These are phyloP conservation scores for Octopus sinensis DNA, from an alignment of 1,140 invertebrate genomes.

Conservation along the genomic window DNA sequence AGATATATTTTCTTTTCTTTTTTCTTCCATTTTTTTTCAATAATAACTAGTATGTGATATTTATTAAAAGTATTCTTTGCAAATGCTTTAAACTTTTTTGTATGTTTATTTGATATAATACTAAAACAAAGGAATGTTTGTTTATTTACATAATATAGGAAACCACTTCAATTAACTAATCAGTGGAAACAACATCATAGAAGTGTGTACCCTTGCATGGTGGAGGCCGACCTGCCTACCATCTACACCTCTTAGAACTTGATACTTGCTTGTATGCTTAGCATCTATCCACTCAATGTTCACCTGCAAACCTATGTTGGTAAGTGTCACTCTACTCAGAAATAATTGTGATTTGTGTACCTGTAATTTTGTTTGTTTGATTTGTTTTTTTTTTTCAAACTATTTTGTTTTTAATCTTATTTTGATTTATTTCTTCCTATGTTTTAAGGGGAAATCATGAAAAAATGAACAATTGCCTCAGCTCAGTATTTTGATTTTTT, in stretches of 20 bases:
- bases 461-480: too few relatives aligned
- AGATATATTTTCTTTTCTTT: too few relatives aligned
- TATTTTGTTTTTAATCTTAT: too few relatives aligned
- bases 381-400: too few relatives aligned
- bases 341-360: background rate
- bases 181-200: background rate
- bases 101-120: too few relatives aligned
- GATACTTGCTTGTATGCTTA: constrained; percentile 6
- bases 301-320: constrained; percentile 14
- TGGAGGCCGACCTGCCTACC: background rate
- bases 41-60: too few relatives aligned
- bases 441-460: too few relatives aligned
- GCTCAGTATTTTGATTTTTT: background rate
- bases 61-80: too few relatives aligned
- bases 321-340: background rate
- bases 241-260: background rate
- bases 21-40: too few relatives aligned
- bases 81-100: too few relatives aligned
- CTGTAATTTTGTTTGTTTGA: background rate
- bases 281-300: constrained; percentile 9
- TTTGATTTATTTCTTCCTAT: too few relatives aligned
- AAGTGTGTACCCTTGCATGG: constrained; percentile 1
- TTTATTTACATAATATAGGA: background rate
- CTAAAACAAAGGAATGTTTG: too few relatives aligned
- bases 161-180: background rate